Percentiles rank a stretch among this genome's conserved stretches.
Evolutionary conservation across 2,797 vertebrate genomes (phyloP).

Genomic region (Phyllotis vaccarum): DNA sequence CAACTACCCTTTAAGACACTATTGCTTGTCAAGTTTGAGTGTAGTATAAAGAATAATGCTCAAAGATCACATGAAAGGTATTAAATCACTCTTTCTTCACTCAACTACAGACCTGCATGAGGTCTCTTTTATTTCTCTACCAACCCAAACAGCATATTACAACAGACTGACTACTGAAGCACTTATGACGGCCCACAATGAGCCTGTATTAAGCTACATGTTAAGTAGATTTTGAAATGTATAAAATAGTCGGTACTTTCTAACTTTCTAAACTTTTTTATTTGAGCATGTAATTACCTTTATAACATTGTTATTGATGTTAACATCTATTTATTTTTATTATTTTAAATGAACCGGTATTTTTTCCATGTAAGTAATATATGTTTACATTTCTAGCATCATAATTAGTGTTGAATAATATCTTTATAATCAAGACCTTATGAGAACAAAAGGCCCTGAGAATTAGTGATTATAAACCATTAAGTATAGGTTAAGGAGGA

Average conservation of each 20-base stretch:
- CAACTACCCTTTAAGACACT: background rate
- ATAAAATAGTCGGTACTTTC: background rate
- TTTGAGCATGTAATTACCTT: background rate
- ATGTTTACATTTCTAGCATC: background rate
- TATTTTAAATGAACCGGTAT: conserved; percentile 24
- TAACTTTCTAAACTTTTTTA: background rate
- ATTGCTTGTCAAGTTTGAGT: conserved; percentile 68
- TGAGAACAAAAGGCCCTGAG: background rate
- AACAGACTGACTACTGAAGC: background rate
- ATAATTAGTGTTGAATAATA: background rate
- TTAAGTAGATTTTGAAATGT: background rate
- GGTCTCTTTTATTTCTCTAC: background rate
- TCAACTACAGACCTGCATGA: background rate
- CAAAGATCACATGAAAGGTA: background rate
- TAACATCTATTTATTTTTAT: background rate
- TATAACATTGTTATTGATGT: background rate
- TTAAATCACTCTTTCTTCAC: conserved; percentile 15
- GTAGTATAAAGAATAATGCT: conserved; percentile 47
- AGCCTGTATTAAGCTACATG: background rate
- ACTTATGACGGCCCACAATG: background rate
- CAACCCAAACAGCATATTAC: background rate
- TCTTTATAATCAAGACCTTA: background rate
- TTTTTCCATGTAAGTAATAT: background rate
- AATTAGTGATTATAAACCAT: conserved; percentile 1
- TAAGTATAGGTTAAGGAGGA: background rate